Evolutionary conservation across 1,140 invertebrate species (phyloP).

Genomic region (Hyles vespertilio): DNA sequence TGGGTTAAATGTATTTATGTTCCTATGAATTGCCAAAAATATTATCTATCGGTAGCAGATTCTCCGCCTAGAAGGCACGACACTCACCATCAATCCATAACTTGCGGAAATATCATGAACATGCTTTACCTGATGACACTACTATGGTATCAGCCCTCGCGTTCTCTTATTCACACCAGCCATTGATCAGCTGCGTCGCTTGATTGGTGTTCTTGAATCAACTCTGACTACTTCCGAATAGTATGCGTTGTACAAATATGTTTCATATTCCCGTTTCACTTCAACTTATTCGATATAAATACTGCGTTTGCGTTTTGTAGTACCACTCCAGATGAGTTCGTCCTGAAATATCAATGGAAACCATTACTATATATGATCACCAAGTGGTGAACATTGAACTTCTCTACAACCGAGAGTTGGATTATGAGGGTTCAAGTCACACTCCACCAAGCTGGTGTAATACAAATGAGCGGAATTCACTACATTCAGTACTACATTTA

Average conservation of each 20-base stretch:
- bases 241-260: constrained; percentile 60
- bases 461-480: too few species aligned
- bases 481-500: too few species aligned
- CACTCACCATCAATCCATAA: too few species aligned
- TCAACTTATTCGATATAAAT: constrained; percentile 71
- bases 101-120: neutral
- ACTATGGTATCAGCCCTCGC: constrained; percentile 76
- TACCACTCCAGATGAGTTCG: constrained; percentile 45
- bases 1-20: too few species aligned
- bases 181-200: constrained; percentile 74
- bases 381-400: too few species aligned
- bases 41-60: too few species aligned
- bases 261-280: constrained; percentile 60
- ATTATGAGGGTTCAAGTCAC: too few species aligned
- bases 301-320: constrained; percentile 74
- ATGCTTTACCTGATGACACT: constrained; percentile 43
- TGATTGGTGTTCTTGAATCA: constrained; percentile 59
- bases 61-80: too few species aligned
- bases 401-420: too few species aligned
- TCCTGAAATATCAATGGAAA: constrained; percentile 37
- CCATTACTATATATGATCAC: neutral
- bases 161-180: constrained; percentile 78
- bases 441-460: too few species aligned
- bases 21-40: too few species aligned
- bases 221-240: constrained; percentile 45